Evolutionary conservation across 64 coral and sea anemone species (phyloP).

Genomic region (Trachythela sp.): DNA sequence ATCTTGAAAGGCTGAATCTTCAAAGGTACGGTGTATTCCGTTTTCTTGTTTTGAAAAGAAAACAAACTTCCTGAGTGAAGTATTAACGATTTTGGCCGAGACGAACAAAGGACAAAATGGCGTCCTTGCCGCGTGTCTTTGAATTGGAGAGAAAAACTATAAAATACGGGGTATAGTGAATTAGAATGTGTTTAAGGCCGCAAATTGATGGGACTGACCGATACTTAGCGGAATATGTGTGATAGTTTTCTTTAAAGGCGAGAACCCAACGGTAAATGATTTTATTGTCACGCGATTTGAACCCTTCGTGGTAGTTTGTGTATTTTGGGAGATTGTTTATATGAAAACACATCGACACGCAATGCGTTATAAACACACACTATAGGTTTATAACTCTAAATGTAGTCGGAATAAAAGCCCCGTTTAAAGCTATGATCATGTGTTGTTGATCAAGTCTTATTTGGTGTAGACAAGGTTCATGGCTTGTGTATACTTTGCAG

Average conservation of each 20-base stretch:
- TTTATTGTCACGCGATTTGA: neutral
- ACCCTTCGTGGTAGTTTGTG: neutral
- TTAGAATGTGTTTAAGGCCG: neutral
- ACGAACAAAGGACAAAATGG: constrained; percentile 5
- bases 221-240: neutral
- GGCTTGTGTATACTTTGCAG: too few relatives aligned
- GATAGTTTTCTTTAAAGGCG: neutral
- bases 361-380: neutral
- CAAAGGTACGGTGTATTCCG: neutral
- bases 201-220: neutral
- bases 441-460: too few relatives aligned
- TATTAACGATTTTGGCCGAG: neutral
- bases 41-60: neutral
- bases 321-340: neutral
- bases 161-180: neutral
- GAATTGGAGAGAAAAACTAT: neutral
- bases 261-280: neutral
- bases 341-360: neutral
- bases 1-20: neutral
- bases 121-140: neutral
- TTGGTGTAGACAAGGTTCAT: too few relatives aligned
- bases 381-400: too few relatives aligned
- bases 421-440: too few relatives aligned
- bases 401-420: too few relatives aligned
- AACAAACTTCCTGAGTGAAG: neutral